These are phyloP conservation scores for Spongia lamella DNA, from an alignment of 37 sponge, comb jelly and placozoan species.

Conservation along the genomic window DNA sequence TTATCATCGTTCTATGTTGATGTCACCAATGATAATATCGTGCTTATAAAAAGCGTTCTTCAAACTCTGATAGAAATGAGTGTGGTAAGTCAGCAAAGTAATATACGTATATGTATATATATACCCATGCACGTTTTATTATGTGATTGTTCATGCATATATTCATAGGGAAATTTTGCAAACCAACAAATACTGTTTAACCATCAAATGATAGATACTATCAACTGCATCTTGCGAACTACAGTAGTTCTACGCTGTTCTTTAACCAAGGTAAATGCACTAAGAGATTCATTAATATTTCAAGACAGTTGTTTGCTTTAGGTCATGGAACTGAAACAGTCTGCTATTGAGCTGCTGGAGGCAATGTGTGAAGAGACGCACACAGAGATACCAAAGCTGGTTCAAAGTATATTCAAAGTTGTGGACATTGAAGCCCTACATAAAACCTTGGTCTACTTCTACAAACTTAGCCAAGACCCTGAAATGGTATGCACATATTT, in stretches of 20 bases:
- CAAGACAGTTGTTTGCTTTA: no score
- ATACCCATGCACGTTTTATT: no score
- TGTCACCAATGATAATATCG: slow-evolving; percentile 46
- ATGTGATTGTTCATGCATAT: no score
- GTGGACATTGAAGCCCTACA: slow-evolving; percentile 13
- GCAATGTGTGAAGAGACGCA: slow-evolving; percentile 44
- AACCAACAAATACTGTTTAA: slow-evolving; percentile 54
- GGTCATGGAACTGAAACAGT: slow-evolving; percentile 21
- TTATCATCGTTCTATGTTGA: slow-evolving; percentile 40
- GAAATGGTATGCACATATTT: neutral
- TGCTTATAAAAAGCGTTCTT: slow-evolving; percentile 33
- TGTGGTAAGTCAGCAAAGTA: slow-evolving; percentile 9
- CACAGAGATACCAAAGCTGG: slow-evolving; percentile 7
- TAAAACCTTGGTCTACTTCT: slow-evolving; percentile 44
- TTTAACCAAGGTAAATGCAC: no score
- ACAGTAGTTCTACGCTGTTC: no score
- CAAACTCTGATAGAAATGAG: slow-evolving; percentile 55
- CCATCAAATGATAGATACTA: slow-evolving; percentile 40
- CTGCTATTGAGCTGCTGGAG: slow-evolving; percentile 37
- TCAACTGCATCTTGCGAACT: slow-evolving; percentile 36
- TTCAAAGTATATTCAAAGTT: slow-evolving; percentile 5
- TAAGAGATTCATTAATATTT: no score
- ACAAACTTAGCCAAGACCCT: slow-evolving; percentile 15
- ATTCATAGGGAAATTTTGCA: slow-evolving; percentile 25
- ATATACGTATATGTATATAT: no score